Conservation (phyloP, 2,888 invertebrate species). For the Caenorhabditis auriculariae region DNA sequence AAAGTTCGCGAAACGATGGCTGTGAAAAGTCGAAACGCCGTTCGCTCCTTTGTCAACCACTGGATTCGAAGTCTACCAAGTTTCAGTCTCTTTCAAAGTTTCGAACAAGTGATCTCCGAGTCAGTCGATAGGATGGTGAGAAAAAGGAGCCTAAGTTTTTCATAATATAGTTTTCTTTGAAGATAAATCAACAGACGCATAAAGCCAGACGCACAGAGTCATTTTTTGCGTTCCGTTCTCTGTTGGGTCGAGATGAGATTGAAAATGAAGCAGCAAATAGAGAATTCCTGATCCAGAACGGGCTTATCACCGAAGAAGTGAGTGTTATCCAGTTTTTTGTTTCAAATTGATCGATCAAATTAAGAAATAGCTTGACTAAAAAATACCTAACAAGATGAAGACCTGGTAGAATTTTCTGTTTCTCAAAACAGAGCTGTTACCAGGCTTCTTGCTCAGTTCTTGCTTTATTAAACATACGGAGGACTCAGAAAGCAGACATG, state of each 20-base stretch:
- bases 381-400: too few species aligned
- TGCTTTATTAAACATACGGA: too few species aligned
- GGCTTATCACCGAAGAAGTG: constrained; percentile 14
- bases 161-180: constrained; percentile 5
- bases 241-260: constrained; percentile 14
- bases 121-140: constrained; percentile 13
- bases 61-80: constrained; percentile 40
- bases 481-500: too few species aligned
- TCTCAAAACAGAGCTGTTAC: too few species aligned
- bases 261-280: constrained; percentile 7
- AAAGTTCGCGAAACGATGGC: constrained; percentile 46
- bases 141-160: too few species aligned
- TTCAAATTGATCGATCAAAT: too few species aligned
- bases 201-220: constrained; percentile 18
- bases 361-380: too few species aligned
- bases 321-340: not conserved
- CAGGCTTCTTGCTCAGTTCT: too few species aligned
- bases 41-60: constrained; percentile 37
- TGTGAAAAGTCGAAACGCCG: constrained; percentile 23
- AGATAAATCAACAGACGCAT: constrained; percentile 15
- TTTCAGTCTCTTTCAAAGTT: constrained; percentile 34
- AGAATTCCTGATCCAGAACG: constrained; percentile 7
- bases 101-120: constrained; percentile 22
- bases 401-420: too few species aligned
- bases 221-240: constrained; percentile 17